Conservation (phyloP, 1,140 invertebrate genomes). For the Drosophila arizonae region DNA sequence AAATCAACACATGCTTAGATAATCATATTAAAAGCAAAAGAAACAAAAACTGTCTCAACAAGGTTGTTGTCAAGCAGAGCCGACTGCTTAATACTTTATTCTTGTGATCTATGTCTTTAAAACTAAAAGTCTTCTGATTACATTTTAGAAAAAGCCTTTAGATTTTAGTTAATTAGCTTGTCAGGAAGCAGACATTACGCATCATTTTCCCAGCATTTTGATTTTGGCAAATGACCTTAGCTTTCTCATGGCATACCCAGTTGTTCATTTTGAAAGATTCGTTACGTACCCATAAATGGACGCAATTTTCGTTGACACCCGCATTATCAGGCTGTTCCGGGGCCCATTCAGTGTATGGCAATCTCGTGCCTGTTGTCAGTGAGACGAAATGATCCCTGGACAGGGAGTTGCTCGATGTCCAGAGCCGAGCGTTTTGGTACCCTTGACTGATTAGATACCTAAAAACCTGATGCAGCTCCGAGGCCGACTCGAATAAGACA, state of each 20-base stretch:
- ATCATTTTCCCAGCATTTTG: conserved; percentile 1
- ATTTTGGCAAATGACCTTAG: conserved; percentile 18
- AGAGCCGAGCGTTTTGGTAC: conserved; percentile 3
- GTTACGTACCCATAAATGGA: conserved; percentile 24
- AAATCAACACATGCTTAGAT: conserved; percentile 79
- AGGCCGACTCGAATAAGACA: conserved; percentile 12
- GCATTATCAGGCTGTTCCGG: conserved; percentile 39
- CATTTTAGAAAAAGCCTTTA: no score
- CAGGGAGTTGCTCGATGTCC: conserved; percentile 49
- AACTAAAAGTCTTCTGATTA: no score
- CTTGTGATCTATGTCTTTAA: no score
- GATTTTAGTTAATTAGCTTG: no score
- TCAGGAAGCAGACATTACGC: no score
- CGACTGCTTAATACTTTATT: not conserved
- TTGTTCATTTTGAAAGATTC: conserved; percentile 43
- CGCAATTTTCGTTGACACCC: conserved; percentile 35
- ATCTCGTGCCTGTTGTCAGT: conserved; percentile 18
- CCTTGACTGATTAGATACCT: conserved; percentile 1
- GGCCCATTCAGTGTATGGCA: conserved; percentile 36
- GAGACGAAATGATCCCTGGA: conserved; percentile 11
- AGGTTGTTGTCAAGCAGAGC: not conserved
- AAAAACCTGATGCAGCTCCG: conserved; percentile 21
- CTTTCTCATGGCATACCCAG: conserved; percentile 13
- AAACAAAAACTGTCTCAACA: not conserved
- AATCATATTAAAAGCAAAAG: conserved; percentile 38